These are phyloP conservation scores for Burhinus bistriatus DNA, from an alignment of 2,113 vertebrate species.

Conservation along the genomic window DNA sequence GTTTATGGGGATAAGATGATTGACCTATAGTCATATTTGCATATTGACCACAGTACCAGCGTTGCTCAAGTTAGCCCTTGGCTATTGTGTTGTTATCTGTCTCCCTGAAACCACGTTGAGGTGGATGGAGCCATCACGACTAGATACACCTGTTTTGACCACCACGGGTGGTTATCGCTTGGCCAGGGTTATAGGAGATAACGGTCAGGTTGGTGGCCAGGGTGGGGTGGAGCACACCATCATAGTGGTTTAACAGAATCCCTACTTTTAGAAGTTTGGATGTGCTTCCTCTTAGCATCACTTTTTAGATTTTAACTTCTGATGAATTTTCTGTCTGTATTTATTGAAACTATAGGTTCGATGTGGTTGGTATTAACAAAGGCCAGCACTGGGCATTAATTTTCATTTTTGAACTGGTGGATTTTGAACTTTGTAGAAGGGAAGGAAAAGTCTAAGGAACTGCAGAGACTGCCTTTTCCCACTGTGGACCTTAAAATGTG, in stretches of 20 bases:
- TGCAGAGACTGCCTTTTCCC: background rate
- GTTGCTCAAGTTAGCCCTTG: too few species aligned
- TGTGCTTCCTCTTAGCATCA: background rate
- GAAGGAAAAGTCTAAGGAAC: background rate
- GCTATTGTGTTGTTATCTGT: too few species aligned
- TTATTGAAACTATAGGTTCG: background rate
- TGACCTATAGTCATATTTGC: too few species aligned
- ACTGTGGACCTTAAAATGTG: background rate
- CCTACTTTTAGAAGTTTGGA: background rate
- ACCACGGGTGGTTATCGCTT: too few species aligned
- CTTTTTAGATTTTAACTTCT: background rate
- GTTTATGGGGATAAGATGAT: too few species aligned
- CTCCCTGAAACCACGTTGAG: too few species aligned
- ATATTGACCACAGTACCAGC: too few species aligned
- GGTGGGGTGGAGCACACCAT: too few species aligned
- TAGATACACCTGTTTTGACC: too few species aligned
- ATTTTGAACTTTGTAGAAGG: background rate
- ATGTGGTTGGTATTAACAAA: background rate
- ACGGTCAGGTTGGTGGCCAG: too few species aligned
- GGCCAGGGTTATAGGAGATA: too few species aligned
- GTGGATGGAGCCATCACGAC: too few species aligned
- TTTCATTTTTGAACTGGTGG: background rate
- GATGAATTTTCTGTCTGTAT: background rate
- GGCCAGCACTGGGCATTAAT: background rate
- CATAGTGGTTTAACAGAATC: background rate